Base-by-base conservation (phyloP, 2,797 vertebrate species). In the Rhadinocentrus ornatus region DNA sequence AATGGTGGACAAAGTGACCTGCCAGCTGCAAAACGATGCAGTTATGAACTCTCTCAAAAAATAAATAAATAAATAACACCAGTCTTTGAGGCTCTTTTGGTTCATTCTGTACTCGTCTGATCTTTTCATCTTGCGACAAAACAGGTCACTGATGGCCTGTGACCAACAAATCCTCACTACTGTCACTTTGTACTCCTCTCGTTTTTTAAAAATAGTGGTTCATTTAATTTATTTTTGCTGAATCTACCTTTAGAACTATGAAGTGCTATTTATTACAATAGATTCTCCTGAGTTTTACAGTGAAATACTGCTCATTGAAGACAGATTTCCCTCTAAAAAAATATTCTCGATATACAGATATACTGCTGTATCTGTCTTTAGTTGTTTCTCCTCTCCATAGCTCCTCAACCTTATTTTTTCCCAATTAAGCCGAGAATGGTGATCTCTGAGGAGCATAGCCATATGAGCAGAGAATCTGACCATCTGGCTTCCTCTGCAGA, bases 401-500 rank as follows among this genome's bases (percentile, higher is more conserved):
- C 69, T 59, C 37, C 7, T 34, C 59, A 18, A 37, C 67, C 12
- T 69, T 48, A 63, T 18, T 18, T 24, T 46, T 69, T 69, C 41
- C n/a, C 58, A 69, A 72, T 68, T 57, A 34, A 66, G 74, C 66
- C 71, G 68, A 46, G 75, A 86, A 73, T 22, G 55, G 32, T 26
- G 72, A 81, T 90, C 89, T 88, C 88, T 3, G 0, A 79, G 84
- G 87, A 85, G 71, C 32, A n/a, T 63, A 77, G 84, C 74, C 91
- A 92, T 89, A 89, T 81, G 87, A 90, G 66, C 78, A 56, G 77
- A 84, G 81, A 87, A 85, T 88, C 64, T 80, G 83, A 85, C 91
- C 90, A 92, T 92, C 90, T 92, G 91, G 87, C 86, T 69, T 82
- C 73, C 71, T 75, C 57, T 59, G 74, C 85, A 71, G 80, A 75